These are phyloP conservation scores for Halcyon malimbica DNA, from an alignment of 2,113 vertebrate genomes.

Conservation along the genomic window DNA sequence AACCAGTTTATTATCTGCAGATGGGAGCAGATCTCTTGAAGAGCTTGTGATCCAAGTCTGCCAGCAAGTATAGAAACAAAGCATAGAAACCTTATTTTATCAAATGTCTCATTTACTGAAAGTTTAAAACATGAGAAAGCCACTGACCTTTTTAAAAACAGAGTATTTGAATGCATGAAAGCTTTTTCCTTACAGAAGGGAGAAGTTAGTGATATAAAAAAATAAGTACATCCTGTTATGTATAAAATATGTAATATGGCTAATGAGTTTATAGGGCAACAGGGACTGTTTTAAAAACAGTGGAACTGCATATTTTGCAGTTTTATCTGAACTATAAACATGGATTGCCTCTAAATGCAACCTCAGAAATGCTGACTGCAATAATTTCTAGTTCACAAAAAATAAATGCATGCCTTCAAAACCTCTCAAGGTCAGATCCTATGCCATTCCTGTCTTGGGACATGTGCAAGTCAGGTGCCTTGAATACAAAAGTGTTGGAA, in stretches of 20 bases:
- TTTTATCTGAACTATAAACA: not conserved
- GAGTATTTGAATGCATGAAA: not conserved
- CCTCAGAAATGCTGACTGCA: not conserved
- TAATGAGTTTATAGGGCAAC: not conserved
- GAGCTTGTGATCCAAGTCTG: not conserved
- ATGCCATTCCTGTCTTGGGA: not conserved
- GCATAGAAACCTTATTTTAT: not conserved
- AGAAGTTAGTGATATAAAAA: not conserved
- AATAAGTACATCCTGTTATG: accelerated
- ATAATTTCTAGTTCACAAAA: not conserved
- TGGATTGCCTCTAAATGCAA: not conserved
- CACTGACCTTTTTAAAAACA: not conserved
- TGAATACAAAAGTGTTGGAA: not conserved
- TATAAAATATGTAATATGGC: not conserved
- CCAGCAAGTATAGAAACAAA: not conserved
- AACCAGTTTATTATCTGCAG: not conserved
- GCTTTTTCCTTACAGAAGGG: not conserved
- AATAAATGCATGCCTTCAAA: not conserved
- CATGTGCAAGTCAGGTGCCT: not conserved
- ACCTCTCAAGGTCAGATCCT: not conserved
- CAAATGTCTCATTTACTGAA: not conserved
- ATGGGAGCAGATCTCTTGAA: not conserved
- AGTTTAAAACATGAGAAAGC: not conserved
- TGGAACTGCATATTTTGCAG: not conserved
- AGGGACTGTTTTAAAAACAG: not conserved